phyloP scores from a whole-genome alignment of 1,140 invertebrate genomes.

The Eupristina koningsbergeri region DNA sequence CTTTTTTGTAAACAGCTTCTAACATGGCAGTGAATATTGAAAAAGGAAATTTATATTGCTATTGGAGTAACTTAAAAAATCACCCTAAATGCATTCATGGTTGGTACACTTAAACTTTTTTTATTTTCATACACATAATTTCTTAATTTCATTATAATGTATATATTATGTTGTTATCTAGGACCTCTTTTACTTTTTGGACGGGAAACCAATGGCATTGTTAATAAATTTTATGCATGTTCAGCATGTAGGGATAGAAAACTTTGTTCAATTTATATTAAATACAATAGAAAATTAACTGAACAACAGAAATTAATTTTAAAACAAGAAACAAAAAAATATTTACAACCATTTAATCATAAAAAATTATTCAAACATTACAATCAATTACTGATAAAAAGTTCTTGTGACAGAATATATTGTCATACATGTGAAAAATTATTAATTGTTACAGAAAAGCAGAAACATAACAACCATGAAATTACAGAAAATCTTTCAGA shows the following conservation, averaged over 20 bases:
- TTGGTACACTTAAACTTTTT: slow-evolving; percentile 52
- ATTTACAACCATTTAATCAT: slow-evolving; percentile 71
- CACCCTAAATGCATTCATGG: slow-evolving; percentile 72
- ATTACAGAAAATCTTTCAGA: slow-evolving; percentile 70
- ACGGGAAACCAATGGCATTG: slow-evolving; percentile 64
- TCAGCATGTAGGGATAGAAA: slow-evolving; percentile 85
- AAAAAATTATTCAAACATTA: slow-evolving; percentile 73
- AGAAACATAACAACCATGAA: slow-evolving; percentile 73
- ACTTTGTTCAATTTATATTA: slow-evolving; percentile 80
- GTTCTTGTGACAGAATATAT: slow-evolving; percentile 70
- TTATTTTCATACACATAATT: slow-evolving; percentile 5
- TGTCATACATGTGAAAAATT: slow-evolving; percentile 79
- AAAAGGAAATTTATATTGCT: slow-evolving; percentile 56
- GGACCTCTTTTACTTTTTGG: slow-evolving; percentile 83
- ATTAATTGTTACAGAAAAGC: slow-evolving; percentile 68
- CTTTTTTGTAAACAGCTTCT: no score
- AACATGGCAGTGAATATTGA: slow-evolving; percentile 42
- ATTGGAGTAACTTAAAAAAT: slow-evolving; percentile 63
- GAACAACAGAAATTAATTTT: slow-evolving; percentile 72
- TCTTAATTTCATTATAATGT: slow-evolving; percentile 4
- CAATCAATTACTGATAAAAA: slow-evolving; percentile 63
- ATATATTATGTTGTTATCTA: slow-evolving; percentile 56
- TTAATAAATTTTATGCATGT: slow-evolving; percentile 82
- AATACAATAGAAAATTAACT: slow-evolving; percentile 73
- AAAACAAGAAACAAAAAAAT: slow-evolving; percentile 72